Conservation (phyloP, 2,888 invertebrate genomes). For the Archaeoteleia sp. region DNA sequence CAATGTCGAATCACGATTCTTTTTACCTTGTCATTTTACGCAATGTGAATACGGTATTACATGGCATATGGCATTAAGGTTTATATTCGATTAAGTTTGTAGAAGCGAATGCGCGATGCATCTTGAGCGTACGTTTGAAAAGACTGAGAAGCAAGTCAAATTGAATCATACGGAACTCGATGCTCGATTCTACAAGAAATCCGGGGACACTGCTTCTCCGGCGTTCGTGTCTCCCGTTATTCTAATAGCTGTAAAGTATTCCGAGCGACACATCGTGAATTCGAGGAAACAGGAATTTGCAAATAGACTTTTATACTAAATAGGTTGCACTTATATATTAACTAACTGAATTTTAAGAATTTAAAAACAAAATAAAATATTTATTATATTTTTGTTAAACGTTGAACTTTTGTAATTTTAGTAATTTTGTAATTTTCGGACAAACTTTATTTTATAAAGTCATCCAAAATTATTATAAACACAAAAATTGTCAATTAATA, state of each 20-base stretch:
- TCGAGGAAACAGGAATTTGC: too few relatives aligned
- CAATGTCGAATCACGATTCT: background rate
- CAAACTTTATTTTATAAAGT: too few relatives aligned
- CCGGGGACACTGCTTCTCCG: slow-evolving; percentile 54
- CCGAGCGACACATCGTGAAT: slow-evolving; percentile 29
- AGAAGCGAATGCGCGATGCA: background rate
- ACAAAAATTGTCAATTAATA: too few relatives aligned
- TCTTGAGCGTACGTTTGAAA: slow-evolving; percentile 12
- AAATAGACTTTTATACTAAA: too few relatives aligned
- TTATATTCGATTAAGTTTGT: background rate
- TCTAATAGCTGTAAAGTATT: slow-evolving; percentile 58
- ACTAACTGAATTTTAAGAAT: too few relatives aligned
- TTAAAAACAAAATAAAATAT: too few relatives aligned
- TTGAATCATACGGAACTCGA: slow-evolving; percentile 35
- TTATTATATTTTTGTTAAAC: too few relatives aligned
- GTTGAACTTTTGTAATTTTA: too few relatives aligned
- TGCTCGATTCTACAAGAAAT: slow-evolving; percentile 32
- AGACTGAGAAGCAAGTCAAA: slow-evolving; percentile 23
- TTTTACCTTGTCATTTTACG: slow-evolving; percentile 1
- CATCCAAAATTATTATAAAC: too few relatives aligned
- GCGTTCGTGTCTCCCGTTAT: slow-evolving; percentile 67
- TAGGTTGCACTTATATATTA: too few relatives aligned
- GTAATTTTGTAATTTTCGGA: too few relatives aligned
- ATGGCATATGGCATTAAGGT: background rate
- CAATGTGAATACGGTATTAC: background rate